Percentiles rank a stretch among this genome's conserved stretches.
phyloP scores from a whole-genome alignment of 2,888 invertebrate species.

The Spisula solida region DNA sequence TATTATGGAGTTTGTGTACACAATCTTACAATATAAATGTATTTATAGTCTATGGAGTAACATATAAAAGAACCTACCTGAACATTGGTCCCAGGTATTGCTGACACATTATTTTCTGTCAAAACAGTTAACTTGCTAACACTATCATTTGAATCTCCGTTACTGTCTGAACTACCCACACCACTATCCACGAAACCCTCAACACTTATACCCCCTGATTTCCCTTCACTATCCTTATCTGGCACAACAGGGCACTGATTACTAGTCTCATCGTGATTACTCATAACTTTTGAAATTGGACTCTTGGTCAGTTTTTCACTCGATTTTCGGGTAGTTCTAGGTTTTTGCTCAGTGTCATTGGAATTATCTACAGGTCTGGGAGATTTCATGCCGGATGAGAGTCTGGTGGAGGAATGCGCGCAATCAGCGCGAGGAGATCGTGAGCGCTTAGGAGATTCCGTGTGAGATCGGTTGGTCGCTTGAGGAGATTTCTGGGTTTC shows the following conservation, averaged over 20 bases:
- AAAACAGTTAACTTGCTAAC: conserved; percentile 72
- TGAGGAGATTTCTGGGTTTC: conserved; percentile 49
- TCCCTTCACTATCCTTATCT: not conserved
- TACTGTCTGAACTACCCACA: conserved; percentile 82
- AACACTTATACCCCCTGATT: conserved; percentile 20
- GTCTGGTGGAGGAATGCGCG: conserved; percentile 36
- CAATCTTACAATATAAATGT: too few relatives aligned
- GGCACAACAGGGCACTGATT: conserved; percentile 31
- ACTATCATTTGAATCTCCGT: conserved; percentile 83
- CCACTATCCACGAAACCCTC: conserved; percentile 80
- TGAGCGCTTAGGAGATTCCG: conserved; percentile 39
- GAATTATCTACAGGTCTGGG: conserved; percentile 43
- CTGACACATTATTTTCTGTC: conserved; percentile 14
- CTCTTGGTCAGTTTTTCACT: conserved; percentile 35
- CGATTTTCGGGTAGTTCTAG: conserved; percentile 21
- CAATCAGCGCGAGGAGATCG: conserved; percentile 32
- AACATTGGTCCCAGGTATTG: conserved; percentile 4
- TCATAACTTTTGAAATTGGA: not conserved
- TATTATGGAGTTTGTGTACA: too few relatives aligned
- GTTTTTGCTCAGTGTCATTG: conserved; percentile 33
- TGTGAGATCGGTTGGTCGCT: conserved; percentile 37
- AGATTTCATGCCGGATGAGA: conserved; percentile 33
- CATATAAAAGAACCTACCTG: not conserved
- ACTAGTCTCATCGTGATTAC: conserved; percentile 28
- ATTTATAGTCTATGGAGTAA: too few relatives aligned